Conservation (phyloP, 2,888 invertebrate genomes). For the Oithona nana region DNA sequence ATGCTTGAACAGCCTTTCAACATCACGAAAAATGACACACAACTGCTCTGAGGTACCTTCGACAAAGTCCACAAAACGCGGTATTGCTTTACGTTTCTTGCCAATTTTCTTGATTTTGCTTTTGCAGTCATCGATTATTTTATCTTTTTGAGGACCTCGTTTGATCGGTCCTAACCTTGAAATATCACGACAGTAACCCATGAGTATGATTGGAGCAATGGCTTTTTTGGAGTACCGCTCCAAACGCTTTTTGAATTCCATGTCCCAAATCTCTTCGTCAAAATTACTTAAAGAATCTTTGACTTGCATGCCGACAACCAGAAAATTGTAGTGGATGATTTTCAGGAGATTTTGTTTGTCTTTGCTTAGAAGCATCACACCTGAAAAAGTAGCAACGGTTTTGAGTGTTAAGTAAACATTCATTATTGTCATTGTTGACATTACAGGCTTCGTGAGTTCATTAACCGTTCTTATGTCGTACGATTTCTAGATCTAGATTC, state of each 20-base stretch:
- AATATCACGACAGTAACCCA: slow-evolving; percentile 14
- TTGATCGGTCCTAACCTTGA: background rate
- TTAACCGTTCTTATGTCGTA: too few species aligned
- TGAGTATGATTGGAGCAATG: slow-evolving; percentile 8
- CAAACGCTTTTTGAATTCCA: slow-evolving; percentile 11
- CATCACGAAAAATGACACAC: background rate
- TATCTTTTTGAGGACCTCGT: background rate
- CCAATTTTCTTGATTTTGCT: background rate
- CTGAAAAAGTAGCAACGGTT: background rate
- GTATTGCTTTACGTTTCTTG: background rate
- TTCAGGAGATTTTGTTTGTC: slow-evolving; percentile 15
- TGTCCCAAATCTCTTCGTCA: slow-evolving; percentile 15
- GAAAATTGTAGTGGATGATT: slow-evolving; percentile 7
- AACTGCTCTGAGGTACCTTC: slow-evolving; percentile 1
- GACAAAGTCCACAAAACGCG: slow-evolving; percentile 10
- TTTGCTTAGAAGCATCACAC: slow-evolving; percentile 14
- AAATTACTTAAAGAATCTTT: background rate
- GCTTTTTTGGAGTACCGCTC: slow-evolving; percentile 10
- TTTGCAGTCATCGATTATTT: background rate
- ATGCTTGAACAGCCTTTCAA: background rate
- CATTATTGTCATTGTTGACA: too few species aligned
- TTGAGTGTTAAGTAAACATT: too few species aligned
- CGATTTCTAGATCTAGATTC: too few species aligned
- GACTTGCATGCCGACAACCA: slow-evolving; percentile 11
- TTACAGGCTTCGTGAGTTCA: too few species aligned